phyloP scores from a whole-genome alignment of 2,113 vertebrate genomes.

The Plecotus auritus region DNA sequence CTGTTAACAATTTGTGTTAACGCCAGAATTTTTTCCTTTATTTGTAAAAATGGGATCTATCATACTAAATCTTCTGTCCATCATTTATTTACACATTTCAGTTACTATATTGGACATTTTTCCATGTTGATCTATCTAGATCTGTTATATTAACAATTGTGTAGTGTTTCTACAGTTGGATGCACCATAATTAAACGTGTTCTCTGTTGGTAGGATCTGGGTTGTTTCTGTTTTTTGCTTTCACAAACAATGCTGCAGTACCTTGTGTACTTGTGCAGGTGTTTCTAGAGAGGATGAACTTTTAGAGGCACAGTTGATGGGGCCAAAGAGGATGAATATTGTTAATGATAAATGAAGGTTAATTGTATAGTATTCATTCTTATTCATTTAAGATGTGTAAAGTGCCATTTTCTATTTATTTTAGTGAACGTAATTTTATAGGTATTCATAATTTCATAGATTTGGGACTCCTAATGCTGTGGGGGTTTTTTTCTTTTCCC shows the following conservation, averaged over 20 bases:
- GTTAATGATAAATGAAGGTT: slow-evolving; percentile 6
- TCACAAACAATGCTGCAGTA: not conserved
- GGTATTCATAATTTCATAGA: slow-evolving; percentile 1
- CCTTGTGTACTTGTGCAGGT: not conserved
- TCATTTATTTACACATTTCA: not conserved
- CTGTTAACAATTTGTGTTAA: slow-evolving; percentile 17
- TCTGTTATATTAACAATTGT: not conserved
- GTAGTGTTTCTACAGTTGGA: not conserved
- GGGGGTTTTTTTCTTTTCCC: not conserved
- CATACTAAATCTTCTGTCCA: not conserved
- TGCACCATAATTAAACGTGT: not conserved
- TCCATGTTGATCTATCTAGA: not conserved
- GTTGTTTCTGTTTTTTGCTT: not conserved
- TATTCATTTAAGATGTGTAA: slow-evolving; percentile 8
- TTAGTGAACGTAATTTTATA: slow-evolving; percentile 5
- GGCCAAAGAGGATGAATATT: not conserved
- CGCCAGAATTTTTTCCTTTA: not conserved
- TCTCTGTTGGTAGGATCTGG: not conserved
- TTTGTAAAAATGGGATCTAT: not conserved
- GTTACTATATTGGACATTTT: not conserved
- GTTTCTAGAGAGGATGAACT: not conserved
- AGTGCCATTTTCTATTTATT: slow-evolving; percentile 1
- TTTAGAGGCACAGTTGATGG: not conserved
- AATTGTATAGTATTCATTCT: slow-evolving; percentile 7
- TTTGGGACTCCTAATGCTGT: not conserved